These are phyloP conservation scores for Larimichthys crocea DNA, from an alignment of 2,113 vertebrate species.

Conservation along the genomic window DNA sequence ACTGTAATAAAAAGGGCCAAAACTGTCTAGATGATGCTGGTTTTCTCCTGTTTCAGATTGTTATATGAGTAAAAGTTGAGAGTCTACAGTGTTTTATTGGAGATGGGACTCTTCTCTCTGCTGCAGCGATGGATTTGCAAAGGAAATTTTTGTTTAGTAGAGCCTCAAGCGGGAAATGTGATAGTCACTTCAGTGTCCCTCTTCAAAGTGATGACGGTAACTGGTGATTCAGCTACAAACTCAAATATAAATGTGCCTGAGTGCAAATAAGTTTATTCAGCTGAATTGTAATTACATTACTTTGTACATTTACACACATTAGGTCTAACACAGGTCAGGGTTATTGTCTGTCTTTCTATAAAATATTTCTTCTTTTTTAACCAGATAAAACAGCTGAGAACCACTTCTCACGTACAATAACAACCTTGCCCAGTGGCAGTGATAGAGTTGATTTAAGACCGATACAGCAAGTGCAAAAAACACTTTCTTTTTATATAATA, in stretches of 20 bases:
- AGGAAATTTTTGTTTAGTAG: neutral
- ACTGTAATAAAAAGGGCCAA: neutral
- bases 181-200: neutral
- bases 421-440: too few species aligned
- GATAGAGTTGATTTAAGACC: too few species aligned
- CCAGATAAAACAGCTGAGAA: too few species aligned
- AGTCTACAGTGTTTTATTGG: neutral
- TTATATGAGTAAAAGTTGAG: neutral
- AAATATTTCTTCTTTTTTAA: neutral
- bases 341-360: neutral
- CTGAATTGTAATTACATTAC: neutral
- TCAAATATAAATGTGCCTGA: neutral
- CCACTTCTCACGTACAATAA: too few species aligned
- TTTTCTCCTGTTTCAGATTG: neutral
- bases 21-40: neutral
- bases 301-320: neutral
- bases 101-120: neutral
- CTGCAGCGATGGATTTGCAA: neutral
- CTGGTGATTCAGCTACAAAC: constrained; percentile 1
- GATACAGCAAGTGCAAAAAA: too few species aligned
- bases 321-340: neutral
- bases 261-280: neutral
- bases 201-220: neutral
- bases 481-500: neutral
- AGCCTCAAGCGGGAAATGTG: neutral